A percentile compares a stretch with the other conserved stretches of the same genome.
These are phyloP conservation scores for Saccopteryx leptura DNA, from an alignment of 2,113 vertebrate species.

Conservation along the genomic window DNA sequence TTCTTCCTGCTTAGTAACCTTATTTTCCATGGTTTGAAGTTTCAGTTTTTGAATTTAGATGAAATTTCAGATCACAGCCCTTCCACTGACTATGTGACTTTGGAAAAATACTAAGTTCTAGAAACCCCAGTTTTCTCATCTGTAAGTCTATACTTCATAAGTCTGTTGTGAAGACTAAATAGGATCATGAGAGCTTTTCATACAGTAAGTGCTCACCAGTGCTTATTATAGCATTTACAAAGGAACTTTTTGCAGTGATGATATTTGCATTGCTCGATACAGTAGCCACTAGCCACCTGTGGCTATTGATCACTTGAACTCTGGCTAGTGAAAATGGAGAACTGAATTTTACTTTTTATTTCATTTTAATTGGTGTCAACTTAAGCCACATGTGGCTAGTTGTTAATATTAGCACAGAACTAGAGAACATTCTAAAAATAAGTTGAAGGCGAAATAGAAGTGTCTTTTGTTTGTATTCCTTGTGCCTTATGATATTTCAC, in stretches of 20 bases:
- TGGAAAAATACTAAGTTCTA: not conserved
- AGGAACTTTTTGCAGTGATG: not conserved
- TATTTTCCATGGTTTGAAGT: not conserved
- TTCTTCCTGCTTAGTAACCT: not conserved
- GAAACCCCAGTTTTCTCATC: not conserved
- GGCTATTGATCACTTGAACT: not conserved
- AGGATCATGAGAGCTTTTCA: not conserved
- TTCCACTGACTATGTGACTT: slow-evolving; percentile 23
- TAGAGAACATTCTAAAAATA: not conserved
- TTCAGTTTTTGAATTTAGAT: slow-evolving; percentile 5
- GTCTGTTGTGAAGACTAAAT: not conserved
- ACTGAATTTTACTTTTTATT: slow-evolving; percentile 35
- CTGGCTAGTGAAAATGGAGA: not conserved
- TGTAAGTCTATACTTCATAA: not conserved
- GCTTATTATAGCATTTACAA: not conserved
- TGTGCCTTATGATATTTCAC: not conserved
- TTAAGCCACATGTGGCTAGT: not conserved
- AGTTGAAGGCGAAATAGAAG: not conserved
- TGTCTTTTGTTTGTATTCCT: not conserved
- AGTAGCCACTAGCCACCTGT: not conserved
- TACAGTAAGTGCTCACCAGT: not conserved
- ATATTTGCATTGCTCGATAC: not conserved
- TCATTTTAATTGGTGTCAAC: slow-evolving; percentile 48
- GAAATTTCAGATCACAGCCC: slow-evolving; percentile 1
- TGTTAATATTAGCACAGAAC: not conserved